Base-by-base conservation (phyloP, 2,113 vertebrate species). In the Clarias macrocephalus region DNA sequence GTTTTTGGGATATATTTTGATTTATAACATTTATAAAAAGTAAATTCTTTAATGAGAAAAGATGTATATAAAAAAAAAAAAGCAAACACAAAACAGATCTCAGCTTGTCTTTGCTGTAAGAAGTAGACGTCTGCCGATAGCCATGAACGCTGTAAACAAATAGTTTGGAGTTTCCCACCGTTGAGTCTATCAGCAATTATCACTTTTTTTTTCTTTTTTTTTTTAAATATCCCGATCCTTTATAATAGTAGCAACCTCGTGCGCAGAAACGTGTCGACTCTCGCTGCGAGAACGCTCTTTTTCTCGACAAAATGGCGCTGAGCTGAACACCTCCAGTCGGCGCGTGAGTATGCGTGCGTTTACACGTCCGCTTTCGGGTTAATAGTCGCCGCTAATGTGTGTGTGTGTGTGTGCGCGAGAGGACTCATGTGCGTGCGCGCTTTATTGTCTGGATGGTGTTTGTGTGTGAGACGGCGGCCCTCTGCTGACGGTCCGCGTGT, bases 401-500 rank as follows among this genome's bases (percentile, higher is more conserved):
- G 57, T 73, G 63, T 86, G 82, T 75, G 57, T 85, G 66, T 72
- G 60, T 65, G 8, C 56, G 76, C 84, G 81, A 86, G 60, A 23
- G 80, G 54, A 73, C 33, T 28, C 21, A n/a, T 33, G 42, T 42
- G 42, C 42, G 42, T 8, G 59, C 79, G 88, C 25, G 60, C 84
- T 77, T 76, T 59, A 83, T 87, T 84, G 80, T 88, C 84, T 88
- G 86, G 73, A 80, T 83, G 66, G 76, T 86, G 62, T 86, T 83
- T 68, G 76, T 80, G 76, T 86, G 75, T 86, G 85, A 18, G 82
- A 62, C 48, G 75, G 62, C 65, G 33, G 72, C 85, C 75, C 79
- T 86, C 77, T 86, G 72, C 86, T 62, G 72, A 65, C 68, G 70
- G 63, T 5, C 65, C 59, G 23, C 63, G 60, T 82, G 76, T 88